phyloP scores from a whole-genome alignment of 2,888 invertebrate genomes.

The Theodoxus fluviatilis region DNA sequence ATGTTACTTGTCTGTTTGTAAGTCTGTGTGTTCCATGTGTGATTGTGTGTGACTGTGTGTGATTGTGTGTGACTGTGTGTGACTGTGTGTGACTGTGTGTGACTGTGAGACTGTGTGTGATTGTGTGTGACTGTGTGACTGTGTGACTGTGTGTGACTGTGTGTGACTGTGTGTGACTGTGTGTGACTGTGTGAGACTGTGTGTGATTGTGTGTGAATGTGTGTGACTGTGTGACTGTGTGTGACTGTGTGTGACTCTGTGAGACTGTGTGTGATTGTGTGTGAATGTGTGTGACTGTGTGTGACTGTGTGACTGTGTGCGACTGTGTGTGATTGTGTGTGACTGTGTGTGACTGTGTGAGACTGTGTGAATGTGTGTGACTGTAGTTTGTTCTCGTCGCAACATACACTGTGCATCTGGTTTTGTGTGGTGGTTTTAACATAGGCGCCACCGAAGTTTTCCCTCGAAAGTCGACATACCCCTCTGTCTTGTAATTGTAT shows the following conservation, averaged over 20 bases:
- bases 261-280: slow-evolving; percentile 3
- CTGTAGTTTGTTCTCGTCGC: not conserved
- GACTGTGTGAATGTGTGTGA: not conserved
- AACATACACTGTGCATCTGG: not conserved
- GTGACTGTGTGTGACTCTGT: slow-evolving; percentile 12
- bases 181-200: slow-evolving; percentile 4
- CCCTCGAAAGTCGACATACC: no score
- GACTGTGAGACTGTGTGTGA: not conserved
- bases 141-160: not conserved
- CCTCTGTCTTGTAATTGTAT: no score
- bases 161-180: not conserved
- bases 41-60: not conserved
- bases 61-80: not conserved
- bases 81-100: slow-evolving; percentile 2
- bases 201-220: slow-evolving; percentile 9
- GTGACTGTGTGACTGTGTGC: not conserved
- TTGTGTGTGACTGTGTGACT: not conserved
- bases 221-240: slow-evolving; percentile 12
- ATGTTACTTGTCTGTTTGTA: no score
- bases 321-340: slow-evolving; percentile 2
- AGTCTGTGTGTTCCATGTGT: no score
- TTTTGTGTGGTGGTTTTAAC: no score
- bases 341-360: not conserved
- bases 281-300: not conserved
- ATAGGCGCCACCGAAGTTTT: no score